These are phyloP conservation scores for Alentia gelatinosa DNA, from an alignment of 2,888 invertebrate species.

Conservation along the genomic window DNA sequence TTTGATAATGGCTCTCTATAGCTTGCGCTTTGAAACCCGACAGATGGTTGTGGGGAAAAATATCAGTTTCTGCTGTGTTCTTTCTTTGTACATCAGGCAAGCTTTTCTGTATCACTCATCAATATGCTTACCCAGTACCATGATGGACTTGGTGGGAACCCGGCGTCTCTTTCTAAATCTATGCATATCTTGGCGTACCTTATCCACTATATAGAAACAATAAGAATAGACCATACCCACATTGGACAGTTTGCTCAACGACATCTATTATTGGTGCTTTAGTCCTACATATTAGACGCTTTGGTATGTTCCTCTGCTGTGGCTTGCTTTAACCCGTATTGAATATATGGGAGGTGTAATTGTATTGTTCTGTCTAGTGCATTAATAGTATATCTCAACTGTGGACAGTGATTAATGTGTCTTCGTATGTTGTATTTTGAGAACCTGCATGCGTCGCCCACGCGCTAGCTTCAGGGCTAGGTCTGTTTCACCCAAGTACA, in stretches of 20 bases:
- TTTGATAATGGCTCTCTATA: too few species aligned
- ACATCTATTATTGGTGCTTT: not conserved
- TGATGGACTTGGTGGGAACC: not conserved
- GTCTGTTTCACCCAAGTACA: not conserved
- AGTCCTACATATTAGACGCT: not conserved
- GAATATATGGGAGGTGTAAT: not conserved
- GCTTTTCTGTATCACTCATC: not conserved
- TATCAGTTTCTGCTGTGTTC: too few species aligned
- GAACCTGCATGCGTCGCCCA: not conserved
- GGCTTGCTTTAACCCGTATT: not conserved
- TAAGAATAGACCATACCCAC: not conserved
- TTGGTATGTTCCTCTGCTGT: not conserved
- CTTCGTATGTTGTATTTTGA: not conserved
- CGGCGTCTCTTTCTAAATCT: not conserved
- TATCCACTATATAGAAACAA: too few species aligned
- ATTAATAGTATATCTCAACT: too few species aligned
- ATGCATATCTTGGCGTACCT: too few species aligned
- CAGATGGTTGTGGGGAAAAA: too few species aligned
- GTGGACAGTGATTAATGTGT: not conserved
- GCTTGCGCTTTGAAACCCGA: too few species aligned
- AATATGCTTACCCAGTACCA: not conserved
- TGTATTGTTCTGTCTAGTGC: not conserved
- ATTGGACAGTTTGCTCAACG: not conserved
- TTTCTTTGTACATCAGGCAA: too few species aligned
- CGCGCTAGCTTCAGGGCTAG: not conserved